phyloP scores from a whole-genome alignment of 2,888 invertebrate genomes.

The Schizaphis graminum region DNA sequence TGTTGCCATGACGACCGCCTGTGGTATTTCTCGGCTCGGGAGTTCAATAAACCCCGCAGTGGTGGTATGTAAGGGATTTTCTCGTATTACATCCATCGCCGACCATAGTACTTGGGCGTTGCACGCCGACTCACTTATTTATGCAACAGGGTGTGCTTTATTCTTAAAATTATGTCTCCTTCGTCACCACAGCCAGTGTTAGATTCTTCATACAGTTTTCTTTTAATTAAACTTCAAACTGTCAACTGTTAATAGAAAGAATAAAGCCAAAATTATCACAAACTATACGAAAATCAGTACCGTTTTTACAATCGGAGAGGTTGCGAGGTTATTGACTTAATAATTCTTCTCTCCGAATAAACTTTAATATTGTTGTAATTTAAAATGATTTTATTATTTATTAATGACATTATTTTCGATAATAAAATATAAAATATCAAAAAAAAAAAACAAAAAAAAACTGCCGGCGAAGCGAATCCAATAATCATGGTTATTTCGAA shows the following conservation, averaged over 20 bases:
- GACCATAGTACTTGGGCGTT: neutral
- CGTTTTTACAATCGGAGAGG: neutral
- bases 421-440: neutral
- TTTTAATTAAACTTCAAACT: neutral
- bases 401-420: neutral
- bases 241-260: neutral
- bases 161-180: neutral
- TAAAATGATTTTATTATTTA: neutral
- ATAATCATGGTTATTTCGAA: neutral
- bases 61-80: constrained; percentile 48
- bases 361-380: neutral
- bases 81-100: neutral
- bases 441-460: no score
- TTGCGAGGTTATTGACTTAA: neutral
- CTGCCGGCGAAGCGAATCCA: neutral
- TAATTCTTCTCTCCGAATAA: neutral
- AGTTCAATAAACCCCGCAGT: constrained; percentile 57
- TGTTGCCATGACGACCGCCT: constrained; percentile 58
- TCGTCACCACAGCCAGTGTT: neutral
- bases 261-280: neutral
- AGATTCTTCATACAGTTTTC: neutral
- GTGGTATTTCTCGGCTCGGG: constrained; percentile 36
- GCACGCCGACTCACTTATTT: neutral
- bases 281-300: neutral
- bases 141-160: constrained; percentile 62